Conservation (phyloP, 1,140 invertebrate species). For the Stenopsyche tienmushanensis region DNA sequence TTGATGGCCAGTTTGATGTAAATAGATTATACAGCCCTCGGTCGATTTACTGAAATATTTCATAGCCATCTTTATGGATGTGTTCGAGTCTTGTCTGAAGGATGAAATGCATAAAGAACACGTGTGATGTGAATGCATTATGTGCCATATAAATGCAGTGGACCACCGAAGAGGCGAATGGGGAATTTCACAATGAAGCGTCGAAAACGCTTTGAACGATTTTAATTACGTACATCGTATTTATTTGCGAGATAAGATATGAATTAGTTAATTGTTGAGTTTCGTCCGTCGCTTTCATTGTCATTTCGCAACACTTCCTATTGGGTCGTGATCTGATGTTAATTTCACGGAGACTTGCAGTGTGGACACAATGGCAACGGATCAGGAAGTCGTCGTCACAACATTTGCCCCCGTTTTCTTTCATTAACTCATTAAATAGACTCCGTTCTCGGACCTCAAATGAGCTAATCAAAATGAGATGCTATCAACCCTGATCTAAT, state of each 20-base stretch:
- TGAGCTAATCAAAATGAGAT: neutral
- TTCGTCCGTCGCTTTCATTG: neutral
- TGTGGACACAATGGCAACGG: slow-evolving; percentile 15
- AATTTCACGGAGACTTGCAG: slow-evolving; percentile 21
- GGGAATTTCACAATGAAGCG: too few relatives aligned
- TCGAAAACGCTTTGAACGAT: too few relatives aligned
- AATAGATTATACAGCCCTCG: slow-evolving; percentile 6
- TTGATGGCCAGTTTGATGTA: slow-evolving; percentile 2
- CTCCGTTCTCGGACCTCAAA: neutral
- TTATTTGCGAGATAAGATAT: too few relatives aligned
- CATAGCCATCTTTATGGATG: slow-evolving; percentile 5
- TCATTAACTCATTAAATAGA: neutral
- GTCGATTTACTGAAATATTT: slow-evolving; percentile 15
- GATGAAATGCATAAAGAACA: neutral
- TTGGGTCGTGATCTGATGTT: neutral
- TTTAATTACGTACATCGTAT: too few relatives aligned
- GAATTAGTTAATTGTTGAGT: too few relatives aligned
- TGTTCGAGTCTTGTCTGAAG: neutral
- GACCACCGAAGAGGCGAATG: neutral
- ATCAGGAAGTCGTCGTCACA: neutral
- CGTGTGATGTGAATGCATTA: neutral
- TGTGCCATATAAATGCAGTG: neutral
- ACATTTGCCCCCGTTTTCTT: neutral
- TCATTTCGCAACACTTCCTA: neutral
- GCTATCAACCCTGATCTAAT: neutral